phyloP scores from a whole-genome alignment of 2,888 invertebrate genomes.

The Lordiphosa andalusiaca region DNA sequence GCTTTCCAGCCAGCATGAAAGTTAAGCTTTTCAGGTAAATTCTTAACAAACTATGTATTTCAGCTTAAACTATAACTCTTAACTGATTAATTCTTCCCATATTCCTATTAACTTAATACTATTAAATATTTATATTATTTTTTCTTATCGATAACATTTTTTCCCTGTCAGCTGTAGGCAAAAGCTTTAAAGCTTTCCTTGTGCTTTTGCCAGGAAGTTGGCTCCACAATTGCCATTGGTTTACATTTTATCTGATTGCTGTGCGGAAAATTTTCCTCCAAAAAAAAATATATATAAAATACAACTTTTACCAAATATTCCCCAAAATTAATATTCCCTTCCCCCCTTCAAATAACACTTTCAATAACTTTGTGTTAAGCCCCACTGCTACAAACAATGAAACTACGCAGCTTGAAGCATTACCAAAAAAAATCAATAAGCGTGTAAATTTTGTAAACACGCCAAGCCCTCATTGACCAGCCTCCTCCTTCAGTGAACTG shows the following conservation, averaged over 20 bases:
- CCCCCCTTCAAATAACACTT: background rate
- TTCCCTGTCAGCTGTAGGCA: slow-evolving; percentile 36
- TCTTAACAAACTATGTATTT: slow-evolving; percentile 23
- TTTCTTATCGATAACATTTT: no score
- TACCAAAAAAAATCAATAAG: slow-evolving; percentile 62
- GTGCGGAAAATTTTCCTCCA: slow-evolving; percentile 3
- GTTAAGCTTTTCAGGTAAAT: slow-evolving; percentile 29
- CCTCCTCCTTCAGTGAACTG: slow-evolving; percentile 47
- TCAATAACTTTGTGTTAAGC: background rate
- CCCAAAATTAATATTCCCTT: background rate
- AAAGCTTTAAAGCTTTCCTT: slow-evolving; percentile 41
- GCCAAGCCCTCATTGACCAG: slow-evolving; percentile 53
- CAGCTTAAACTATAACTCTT: no score
- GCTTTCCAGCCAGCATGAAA: slow-evolving; percentile 11
- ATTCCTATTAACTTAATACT: no score
- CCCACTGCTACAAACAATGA: background rate
- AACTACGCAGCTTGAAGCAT: slow-evolving; percentile 13
- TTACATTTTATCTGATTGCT: slow-evolving; percentile 42
- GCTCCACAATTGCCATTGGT: slow-evolving; percentile 58
- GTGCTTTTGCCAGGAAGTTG: slow-evolving; percentile 17
- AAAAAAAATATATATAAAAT: background rate
- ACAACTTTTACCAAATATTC: background rate
- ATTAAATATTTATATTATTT: no score
- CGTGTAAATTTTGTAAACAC: slow-evolving; percentile 70
- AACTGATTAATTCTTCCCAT: no score